phyloP scores from a whole-genome alignment of 2,888 invertebrate species.

The Priapulus caudatus region DNA sequence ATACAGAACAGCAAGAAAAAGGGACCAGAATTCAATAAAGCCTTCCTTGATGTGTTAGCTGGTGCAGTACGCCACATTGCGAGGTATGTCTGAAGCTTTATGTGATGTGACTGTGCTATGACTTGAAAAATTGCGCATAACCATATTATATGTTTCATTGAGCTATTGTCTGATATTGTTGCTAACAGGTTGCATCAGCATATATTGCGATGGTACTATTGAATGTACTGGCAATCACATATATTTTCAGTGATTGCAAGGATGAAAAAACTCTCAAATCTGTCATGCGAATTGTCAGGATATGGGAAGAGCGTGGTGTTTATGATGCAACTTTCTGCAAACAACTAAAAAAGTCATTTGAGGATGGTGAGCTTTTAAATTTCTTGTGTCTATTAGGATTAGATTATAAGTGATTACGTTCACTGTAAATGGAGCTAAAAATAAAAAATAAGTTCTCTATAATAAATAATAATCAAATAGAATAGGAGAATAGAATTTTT shows the following conservation, averaged over 20 bases:
- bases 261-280: conserved; percentile 37
- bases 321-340: conserved; percentile 62
- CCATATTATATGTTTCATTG: too few relatives aligned
- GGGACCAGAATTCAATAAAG: conserved; percentile 73
- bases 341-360: conserved; percentile 56
- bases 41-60: conserved; percentile 64
- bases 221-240: too few relatives aligned
- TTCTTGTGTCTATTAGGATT: too few relatives aligned
- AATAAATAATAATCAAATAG: too few relatives aligned
- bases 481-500: too few relatives aligned
- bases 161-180: too few relatives aligned
- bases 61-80: conserved; percentile 76
- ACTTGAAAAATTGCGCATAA: conserved; percentile 17
- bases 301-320: conserved; percentile 43
- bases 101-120: conserved; percentile 60
- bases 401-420: too few relatives aligned
- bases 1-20: conserved; percentile 97
- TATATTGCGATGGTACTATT: too few relatives aligned
- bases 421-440: too few relatives aligned
- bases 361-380: conserved; percentile 36
- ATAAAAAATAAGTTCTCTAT: too few relatives aligned
- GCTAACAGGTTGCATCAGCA: too few relatives aligned
- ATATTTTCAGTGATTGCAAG: conserved; percentile 29
- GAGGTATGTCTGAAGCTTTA: conserved; percentile 61
- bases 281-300: conserved; percentile 39